Base-by-base conservation (phyloP, 2,888 invertebrate species). In the Andrena haemorrhoa region DNA sequence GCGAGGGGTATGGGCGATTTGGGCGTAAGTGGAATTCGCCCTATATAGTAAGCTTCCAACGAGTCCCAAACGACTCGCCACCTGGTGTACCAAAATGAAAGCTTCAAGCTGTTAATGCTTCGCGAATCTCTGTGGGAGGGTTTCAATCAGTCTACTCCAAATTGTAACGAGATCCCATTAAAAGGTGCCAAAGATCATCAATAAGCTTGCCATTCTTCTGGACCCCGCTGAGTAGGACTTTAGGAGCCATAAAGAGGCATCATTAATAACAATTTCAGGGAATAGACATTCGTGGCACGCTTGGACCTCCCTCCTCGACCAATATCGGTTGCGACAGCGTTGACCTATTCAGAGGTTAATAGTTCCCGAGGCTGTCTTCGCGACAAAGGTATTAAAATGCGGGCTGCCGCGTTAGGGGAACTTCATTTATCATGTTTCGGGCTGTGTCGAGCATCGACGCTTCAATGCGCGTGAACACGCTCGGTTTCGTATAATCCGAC, bases 401-500 rank as follows among this genome's bases (percentile, higher is more conserved):
- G 66, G 23, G 58, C 65, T 69, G 64, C 64, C 29, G 35, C 35
- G 16, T 41, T 29, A 16, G 35, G n/a, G 49, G 31, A n/a, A 63
- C 33, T 66, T 58, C 84, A 82, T 86, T 79, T 47, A 82, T 86
- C 86, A 84, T 75, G 35, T 23, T n/a, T 20, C 35, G 31, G 33
- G 53, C 63, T 8, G 23, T 0, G 49, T 35, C 51, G 16, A 16
- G 56, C 64, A 65, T 63, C 70, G 41, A 41, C 56, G 73, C 65
- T 23, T 69, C 56, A 12, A 51, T 41, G 47, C 16, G 31, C 70
- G 60, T 26, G 49, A 58, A 26, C 79, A 41, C 69, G 23, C 78
- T 73, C 20, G 63, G 7, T 73, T 58, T 76, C 69, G 53, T 29
- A 51, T 58, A 75, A 77, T 75, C 56, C 61, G 70, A 73, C 72